A percentile compares a stretch with the other conserved stretches of the same genome.
Conservation (phyloP, 2,113 vertebrate genomes). For the Athene noctua region DNA sequence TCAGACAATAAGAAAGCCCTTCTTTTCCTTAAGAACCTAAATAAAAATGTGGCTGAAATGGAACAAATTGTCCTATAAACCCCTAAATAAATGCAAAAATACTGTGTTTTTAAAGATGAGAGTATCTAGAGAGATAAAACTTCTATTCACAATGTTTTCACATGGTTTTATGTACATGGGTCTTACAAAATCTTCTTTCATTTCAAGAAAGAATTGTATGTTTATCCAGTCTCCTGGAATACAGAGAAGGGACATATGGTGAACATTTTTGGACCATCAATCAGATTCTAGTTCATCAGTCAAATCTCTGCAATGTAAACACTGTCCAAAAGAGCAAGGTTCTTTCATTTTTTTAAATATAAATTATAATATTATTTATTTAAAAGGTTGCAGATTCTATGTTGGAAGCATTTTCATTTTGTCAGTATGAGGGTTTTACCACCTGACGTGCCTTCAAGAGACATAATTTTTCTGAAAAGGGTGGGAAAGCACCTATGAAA, state of each 20-base stretch:
- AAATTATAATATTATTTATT: conserved; percentile 10
- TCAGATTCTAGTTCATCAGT: conserved; percentile 4
- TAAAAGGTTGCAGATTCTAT: neutral
- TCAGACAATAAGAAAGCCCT: neutral
- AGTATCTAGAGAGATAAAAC: neutral
- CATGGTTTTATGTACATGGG: neutral
- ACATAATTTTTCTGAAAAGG: neutral
- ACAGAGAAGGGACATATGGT: conserved; percentile 27
- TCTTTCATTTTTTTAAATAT: neutral
- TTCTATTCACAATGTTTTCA: neutral
- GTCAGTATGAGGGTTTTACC: neutral
- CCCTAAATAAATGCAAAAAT: neutral
- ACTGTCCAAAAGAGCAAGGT: neutral
- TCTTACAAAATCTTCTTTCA: neutral
- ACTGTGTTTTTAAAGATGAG: neutral
- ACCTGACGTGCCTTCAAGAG: neutral
- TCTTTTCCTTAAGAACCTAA: neutral
- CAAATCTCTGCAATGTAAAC: conserved; percentile 23
- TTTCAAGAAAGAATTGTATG: neutral
- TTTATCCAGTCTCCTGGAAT: conserved; percentile 47
- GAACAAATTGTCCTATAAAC: neutral
- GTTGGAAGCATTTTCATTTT: neutral
- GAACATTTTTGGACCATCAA: conserved; percentile 39
- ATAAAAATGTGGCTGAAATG: neutral
- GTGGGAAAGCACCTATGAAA: neutral